phyloP scores from a whole-genome alignment of 1,140 invertebrate species.

The Drosophila nebulosa region DNA sequence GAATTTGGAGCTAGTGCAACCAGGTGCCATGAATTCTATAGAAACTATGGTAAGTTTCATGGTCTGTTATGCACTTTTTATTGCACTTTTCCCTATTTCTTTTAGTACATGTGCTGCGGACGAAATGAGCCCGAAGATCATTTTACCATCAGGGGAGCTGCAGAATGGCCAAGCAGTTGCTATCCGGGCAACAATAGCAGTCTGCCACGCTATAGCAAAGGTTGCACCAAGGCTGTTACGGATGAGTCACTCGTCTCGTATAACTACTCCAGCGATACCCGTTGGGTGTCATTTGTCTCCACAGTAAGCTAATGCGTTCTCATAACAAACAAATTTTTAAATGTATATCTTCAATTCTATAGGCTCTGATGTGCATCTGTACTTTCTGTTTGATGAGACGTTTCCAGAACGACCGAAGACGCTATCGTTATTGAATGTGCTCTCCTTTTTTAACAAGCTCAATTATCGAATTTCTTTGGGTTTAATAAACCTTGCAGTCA shows the following conservation, averaged over 20 bases:
- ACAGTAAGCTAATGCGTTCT: conserved; percentile 26
- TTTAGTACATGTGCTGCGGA: conserved; percentile 65
- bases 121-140: conserved; percentile 60
- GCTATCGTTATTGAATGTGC: conserved; percentile 42
- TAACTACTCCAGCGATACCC: conserved; percentile 43
- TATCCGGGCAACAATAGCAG: conserved; percentile 30
- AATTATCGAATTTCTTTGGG: background rate
- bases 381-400: conserved; percentile 61
- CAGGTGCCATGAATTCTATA: conserved; percentile 48
- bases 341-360: background rate
- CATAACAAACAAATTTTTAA: background rate
- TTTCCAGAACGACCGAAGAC: conserved; percentile 62
- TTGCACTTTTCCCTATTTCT: background rate
- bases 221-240: conserved; percentile 47
- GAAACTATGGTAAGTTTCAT: conserved; percentile 41
- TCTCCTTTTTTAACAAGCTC: background rate
- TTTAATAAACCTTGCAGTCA: background rate
- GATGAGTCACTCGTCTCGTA: conserved; percentile 41
- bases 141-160: conserved; percentile 26
- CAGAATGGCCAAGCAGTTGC: conserved; percentile 36
- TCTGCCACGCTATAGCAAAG: conserved; percentile 22
- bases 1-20: conserved; percentile 38
- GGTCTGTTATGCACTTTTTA: background rate
- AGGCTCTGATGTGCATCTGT: conserved; percentile 58
- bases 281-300: conserved; percentile 48